A percentile compares a stretch with the other conserved stretches of the same genome.
phyloP scores from a whole-genome alignment of 2,797 vertebrate species.

The Amblyraja radiata region DNA sequence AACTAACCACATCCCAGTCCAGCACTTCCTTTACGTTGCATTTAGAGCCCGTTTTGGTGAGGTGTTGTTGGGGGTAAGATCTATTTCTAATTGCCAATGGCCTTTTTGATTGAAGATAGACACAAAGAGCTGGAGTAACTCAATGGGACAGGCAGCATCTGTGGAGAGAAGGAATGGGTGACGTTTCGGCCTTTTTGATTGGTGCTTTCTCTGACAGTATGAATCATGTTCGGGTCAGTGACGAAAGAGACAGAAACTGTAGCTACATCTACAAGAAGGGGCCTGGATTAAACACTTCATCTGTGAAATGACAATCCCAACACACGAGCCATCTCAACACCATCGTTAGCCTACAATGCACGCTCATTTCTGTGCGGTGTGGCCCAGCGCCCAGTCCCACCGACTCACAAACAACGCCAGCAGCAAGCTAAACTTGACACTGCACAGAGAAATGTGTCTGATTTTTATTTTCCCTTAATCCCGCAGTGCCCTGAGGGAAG shows the following conservation, averaged over 20 bases:
- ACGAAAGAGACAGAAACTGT: not conserved
- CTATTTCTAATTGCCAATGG: not conserved
- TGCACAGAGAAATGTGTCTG: not conserved
- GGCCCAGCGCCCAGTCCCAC: too few relatives aligned
- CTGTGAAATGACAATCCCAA: not conserved
- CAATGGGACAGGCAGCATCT: too few relatives aligned
- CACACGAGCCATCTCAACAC: not conserved
- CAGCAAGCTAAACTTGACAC: not conserved
- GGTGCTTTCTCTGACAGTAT: not conserved
- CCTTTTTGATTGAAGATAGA: not conserved
- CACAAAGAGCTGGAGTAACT: too few relatives aligned
- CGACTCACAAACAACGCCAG: not conserved
- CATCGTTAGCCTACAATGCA: not conserved
- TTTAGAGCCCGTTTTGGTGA: not conserved
- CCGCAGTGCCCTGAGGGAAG: constrained; percentile 12
- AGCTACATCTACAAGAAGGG: not conserved
- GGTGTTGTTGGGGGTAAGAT: not conserved
- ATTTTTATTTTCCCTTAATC: constrained; percentile 19
- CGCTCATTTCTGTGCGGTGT: not conserved
- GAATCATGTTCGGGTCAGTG: not conserved
- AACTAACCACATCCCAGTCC: not conserved
- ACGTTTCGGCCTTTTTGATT: not conserved
- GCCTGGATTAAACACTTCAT: not conserved
- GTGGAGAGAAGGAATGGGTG: too few relatives aligned
- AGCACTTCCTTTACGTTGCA: not conserved